A percentile compares a stretch with the other conserved stretches of the same genome.
Evolutionary conservation across 2,797 vertebrate genomes (phyloP).

Genomic region (Ambastaia sidthimunki): DNA sequence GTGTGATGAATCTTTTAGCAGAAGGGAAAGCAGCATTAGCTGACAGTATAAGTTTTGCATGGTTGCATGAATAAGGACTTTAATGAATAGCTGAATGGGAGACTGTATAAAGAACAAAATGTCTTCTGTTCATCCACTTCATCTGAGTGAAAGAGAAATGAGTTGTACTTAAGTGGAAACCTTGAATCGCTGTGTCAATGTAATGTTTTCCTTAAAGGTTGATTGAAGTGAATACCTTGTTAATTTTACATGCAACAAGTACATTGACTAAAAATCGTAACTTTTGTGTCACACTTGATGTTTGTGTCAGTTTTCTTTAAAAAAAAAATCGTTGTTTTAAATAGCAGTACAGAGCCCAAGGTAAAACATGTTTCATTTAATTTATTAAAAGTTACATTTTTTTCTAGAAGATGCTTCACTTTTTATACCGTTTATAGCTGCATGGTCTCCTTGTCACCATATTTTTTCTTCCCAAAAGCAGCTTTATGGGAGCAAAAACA

Average conservation of each 20-base stretch:
- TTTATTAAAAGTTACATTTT: background rate
- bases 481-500: too few relatives aligned
- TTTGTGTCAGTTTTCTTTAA: background rate
- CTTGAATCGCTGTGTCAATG: constrained; percentile 1
- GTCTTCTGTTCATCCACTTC: constrained; percentile 47
- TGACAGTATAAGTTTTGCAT: constrained; percentile 59
- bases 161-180: constrained; percentile 22
- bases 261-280: background rate
- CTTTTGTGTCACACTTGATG: constrained; percentile 30
- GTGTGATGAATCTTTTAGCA: constrained; percentile 73
- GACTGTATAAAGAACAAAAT: constrained; percentile 59
- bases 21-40: constrained; percentile 46
- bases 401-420: background rate
- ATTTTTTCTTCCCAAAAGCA: too few relatives aligned
- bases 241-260: background rate
- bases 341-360: background rate
- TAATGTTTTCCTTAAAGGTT: background rate
- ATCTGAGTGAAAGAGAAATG: background rate
- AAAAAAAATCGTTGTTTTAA: background rate
- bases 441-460: too few relatives aligned
- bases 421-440: too few relatives aligned
- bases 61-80: constrained; percentile 34
- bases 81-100: constrained; percentile 54
- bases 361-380: background rate
- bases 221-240: background rate